Evolutionary conservation across 1,140 invertebrate species (phyloP).

Genomic region (Delia radicum): DNA sequence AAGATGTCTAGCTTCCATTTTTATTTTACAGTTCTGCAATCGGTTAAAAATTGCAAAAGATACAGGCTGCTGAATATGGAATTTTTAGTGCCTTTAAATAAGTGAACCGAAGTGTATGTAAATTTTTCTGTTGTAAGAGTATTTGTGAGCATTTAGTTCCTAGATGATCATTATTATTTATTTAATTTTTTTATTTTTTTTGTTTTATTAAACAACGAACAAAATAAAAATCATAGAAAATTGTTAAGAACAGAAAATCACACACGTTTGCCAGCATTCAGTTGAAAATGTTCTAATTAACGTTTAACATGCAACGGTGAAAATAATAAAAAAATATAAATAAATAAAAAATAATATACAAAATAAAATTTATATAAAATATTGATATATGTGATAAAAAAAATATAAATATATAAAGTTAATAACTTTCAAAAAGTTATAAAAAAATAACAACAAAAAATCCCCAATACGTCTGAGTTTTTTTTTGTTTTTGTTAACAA

Average conservation of each 20-base stretch:
- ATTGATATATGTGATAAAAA: not conserved
- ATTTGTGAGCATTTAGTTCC: not conserved
- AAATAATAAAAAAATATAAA: not conserved
- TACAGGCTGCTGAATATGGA: too few species aligned
- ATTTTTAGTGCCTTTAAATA: too few species aligned
- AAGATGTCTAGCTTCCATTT: too few species aligned
- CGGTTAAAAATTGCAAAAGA: too few species aligned
- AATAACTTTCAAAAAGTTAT: not conserved
- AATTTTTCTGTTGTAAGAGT: not conserved
- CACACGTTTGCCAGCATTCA: slow-evolving; percentile 17
- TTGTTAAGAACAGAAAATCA: not conserved
- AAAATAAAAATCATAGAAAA: not conserved
- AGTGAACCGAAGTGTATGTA: too few species aligned
- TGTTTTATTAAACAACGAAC: not conserved
- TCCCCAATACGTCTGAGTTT: too few species aligned
- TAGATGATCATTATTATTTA: not conserved
- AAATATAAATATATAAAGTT: not conserved
- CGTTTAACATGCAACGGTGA: slow-evolving; percentile 26
- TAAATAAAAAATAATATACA: not conserved
- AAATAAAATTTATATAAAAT: not conserved
- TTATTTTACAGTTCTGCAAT: too few species aligned
- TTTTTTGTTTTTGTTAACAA: too few species aligned
- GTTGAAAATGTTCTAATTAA: slow-evolving; percentile 30
- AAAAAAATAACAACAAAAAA: too few species aligned
- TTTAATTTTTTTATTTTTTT: not conserved